Evolutionary conservation across 2,888 invertebrate genomes (phyloP).

Genomic region (Drosophila melanosoma): DNA sequence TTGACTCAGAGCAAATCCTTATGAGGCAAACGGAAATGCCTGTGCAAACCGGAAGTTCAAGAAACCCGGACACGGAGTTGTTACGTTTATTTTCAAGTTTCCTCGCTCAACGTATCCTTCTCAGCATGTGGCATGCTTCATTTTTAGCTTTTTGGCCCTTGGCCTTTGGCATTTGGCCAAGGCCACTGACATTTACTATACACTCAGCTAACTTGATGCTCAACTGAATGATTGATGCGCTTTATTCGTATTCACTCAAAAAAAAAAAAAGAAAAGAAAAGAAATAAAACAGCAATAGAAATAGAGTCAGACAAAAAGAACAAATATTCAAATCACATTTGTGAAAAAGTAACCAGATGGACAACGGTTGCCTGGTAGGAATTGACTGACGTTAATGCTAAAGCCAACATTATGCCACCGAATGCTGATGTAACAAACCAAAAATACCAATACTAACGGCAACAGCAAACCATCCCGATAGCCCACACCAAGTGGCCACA

Average conservation of each 20-base stretch:
- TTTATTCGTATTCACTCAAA: constrained; percentile 66
- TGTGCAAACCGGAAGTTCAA: constrained; percentile 64
- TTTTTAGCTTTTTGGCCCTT: constrained; percentile 22
- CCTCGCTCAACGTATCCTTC: background rate
- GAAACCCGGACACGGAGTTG: constrained; percentile 10
- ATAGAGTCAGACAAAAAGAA: background rate
- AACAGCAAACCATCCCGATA: constrained; percentile 5
- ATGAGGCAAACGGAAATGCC: constrained; percentile 61
- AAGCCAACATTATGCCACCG: constrained; percentile 74
- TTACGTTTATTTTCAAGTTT: constrained; percentile 5
- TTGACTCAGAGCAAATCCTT: constrained; percentile 33
- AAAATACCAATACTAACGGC: constrained; percentile 33
- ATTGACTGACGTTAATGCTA: constrained; percentile 76
- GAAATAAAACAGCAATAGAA: background rate
- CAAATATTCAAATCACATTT: constrained; percentile 79
- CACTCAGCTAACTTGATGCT: constrained; percentile 76
- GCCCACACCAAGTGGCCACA: constrained; percentile 31
- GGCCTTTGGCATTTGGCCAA: constrained; percentile 31
- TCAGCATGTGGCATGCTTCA: constrained; percentile 18
- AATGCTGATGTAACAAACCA: constrained; percentile 51
- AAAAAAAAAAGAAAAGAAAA: constrained; percentile 20
- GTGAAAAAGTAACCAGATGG: constrained; percentile 51
- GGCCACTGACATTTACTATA: constrained; percentile 75
- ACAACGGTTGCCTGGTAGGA: constrained; percentile 14
- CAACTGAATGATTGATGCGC: constrained; percentile 79